phyloP scores from a whole-genome alignment of 2,888 invertebrate genomes.

The Spodoptera picta region DNA sequence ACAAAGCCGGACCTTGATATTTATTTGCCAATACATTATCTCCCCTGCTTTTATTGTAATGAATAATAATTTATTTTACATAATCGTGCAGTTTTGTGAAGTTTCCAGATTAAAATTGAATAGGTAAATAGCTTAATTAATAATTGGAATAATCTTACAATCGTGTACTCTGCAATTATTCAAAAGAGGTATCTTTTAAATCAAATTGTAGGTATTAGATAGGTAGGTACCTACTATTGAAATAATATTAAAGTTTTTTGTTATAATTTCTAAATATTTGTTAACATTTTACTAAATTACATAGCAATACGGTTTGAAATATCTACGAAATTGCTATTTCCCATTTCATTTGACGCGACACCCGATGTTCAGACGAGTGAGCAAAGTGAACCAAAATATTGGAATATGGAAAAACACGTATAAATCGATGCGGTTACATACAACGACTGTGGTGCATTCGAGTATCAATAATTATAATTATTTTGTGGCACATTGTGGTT shows the following conservation, averaged over 20 bases:
- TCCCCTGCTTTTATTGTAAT: conserved; percentile 31
- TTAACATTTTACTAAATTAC: conserved; percentile 32
- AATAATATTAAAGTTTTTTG: not conserved
- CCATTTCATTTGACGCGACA: conserved; percentile 70
- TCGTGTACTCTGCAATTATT: no score
- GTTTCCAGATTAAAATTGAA: no score
- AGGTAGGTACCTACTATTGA: no score
- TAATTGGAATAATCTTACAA: no score
- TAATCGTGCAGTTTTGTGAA: conserved; percentile 27
- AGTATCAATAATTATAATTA: conserved; percentile 23
- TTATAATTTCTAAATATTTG: conserved; percentile 1
- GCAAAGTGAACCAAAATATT: conserved; percentile 59
- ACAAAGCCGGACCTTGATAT: conserved; percentile 70
- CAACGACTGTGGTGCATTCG: conserved; percentile 21
- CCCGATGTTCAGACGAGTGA: conserved; percentile 61
- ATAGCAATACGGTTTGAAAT: conserved; percentile 53
- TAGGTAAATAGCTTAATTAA: no score
- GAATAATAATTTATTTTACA: conserved; percentile 20
- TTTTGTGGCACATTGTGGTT: conserved; percentile 15
- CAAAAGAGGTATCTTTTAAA: no score
- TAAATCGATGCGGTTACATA: conserved; percentile 38
- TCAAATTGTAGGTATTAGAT: no score
- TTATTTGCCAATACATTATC: conserved; percentile 50
- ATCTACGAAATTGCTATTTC: conserved; percentile 65
- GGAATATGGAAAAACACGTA: conserved; percentile 44